Base-by-base conservation (phyloP, 1,140 invertebrate species). In the Radopholus similis region DNA sequence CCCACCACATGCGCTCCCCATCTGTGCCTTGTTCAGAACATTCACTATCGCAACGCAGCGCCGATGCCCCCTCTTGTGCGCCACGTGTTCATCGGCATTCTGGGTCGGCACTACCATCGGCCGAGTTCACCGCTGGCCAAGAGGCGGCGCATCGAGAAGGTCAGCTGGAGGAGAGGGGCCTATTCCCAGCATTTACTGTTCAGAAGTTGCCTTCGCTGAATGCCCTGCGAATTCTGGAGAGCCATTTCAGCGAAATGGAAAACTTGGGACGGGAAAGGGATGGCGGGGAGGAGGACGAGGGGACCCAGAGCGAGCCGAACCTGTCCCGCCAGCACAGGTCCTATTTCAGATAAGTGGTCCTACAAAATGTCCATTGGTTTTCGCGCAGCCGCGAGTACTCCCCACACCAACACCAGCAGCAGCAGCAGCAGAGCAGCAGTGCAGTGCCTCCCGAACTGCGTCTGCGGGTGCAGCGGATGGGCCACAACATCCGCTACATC, bases 51-150 rank as follows among this genome's bases (percentile, higher is more conserved):
- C 9, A 93, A 4, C 83, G 88, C 51, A 5, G 88, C 89, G 75
- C 84, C 90, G 74, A 96, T 96, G 93, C 92, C 93, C 6, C 89
- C 90, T 75, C 91, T 91, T 88, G 93, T 95, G 73, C 87, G 92
- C 35, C 88, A 89, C 54, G 88, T 95, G 40, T 95, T 96, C 84
- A 87, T 96, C 21, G 90, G 93, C 83, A 91, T 92, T 81, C 84
- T 95, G 1, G 77, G 77, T 5, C 64, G 68, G 13, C 57, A 64
- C 38, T 79, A 77, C 49, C 44, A 63, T 34, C 32, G 26, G 44
- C 72, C 65, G 11, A 63, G 71, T 28, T 70, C 26, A 21, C 32
- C 53, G n/a, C 58, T 58, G 30, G n/a, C 23, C 56, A 65, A 67
- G 63, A 65, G 56, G 35, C 4, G 13, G 66, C 28, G 59, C 49